Evolutionary conservation across 1,140 invertebrate species (phyloP), one percentile per base, ranked within the genome.

Genomic region (Drosophila bifasciata): DNA sequence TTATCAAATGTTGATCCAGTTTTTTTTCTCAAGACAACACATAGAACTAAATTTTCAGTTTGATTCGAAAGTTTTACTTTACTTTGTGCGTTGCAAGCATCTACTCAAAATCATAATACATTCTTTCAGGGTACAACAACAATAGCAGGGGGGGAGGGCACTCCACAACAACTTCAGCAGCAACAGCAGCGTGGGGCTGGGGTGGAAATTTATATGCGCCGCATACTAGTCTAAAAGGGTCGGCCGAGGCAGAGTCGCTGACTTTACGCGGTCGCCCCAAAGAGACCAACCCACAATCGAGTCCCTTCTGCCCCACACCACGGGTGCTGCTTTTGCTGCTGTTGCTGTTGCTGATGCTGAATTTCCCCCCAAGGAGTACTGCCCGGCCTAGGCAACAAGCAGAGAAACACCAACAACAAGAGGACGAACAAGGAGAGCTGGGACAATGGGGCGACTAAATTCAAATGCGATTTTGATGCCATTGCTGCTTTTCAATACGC

Each of bases 391-490:
- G 46, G 45, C 63, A 60, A 41, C 61, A 64, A 43, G 51, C 39
- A 15, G 28, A 28, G 19, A 36, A 63, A 17, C 32, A 53, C n/a
- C 25, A 25, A 8, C 32, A 56, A 23, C 49, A 61, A 25, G 32
- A 45, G 53, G n/a, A 15, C 16, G n/a, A 59, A 23, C 56, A 61
- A 44, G 15, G 36, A 16, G 67, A 21, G 46, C 7, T 36, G 46
- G 59, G 21, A 60, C 56, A 74, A 60, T 62, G 57, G 64, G 39
- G 53, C 58, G 51, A 67, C 62, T 89, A 89, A 89, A 89, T 89
- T 90, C 86, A 89, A 89, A 89, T 89, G 86, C 86, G 86, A 89
- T 85, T 89, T 89, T 89, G 79, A 80, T 85, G 86, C 85, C 74
- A 88, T 88, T 79, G 69, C 75, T 66, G 63, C 60, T 79, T 86